Percentiles rank a stretch among this genome's conserved stretches.
Evolutionary conservation across 2,888 invertebrate genomes (phyloP).

Genomic region (Oligia latruncula): DNA sequence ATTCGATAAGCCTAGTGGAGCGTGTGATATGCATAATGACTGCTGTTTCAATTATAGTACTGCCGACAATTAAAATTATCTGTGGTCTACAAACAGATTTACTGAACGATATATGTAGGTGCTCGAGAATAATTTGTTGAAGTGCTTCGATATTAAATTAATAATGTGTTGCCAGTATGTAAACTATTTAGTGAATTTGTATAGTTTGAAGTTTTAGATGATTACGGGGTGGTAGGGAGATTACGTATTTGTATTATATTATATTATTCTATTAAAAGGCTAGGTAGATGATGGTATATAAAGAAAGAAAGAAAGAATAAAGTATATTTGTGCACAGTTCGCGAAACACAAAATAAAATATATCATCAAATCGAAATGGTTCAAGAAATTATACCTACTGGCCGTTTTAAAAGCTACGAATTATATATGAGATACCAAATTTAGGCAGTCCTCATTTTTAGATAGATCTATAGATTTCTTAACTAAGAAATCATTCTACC

Average conservation of each 20-base stretch:
- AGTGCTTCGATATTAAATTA: background rate
- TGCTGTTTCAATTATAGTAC: slow-evolving; percentile 34
- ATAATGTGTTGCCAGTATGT: too few species aligned
- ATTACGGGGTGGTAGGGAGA: background rate
- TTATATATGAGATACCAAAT: too few species aligned
- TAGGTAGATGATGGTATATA: too few species aligned
- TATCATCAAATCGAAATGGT: too few species aligned
- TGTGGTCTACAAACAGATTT: slow-evolving; percentile 24
- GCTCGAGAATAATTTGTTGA: slow-evolving; percentile 3
- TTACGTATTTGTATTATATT: background rate
- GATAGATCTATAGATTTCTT: too few species aligned
- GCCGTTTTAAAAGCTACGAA: too few species aligned
- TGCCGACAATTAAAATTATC: slow-evolving; percentile 24
- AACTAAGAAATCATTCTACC: background rate
- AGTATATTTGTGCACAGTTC: too few species aligned
- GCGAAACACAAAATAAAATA: too few species aligned
- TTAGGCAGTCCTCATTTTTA: background rate
- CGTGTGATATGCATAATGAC: slow-evolving; percentile 39
- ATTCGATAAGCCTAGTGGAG: slow-evolving; percentile 30
- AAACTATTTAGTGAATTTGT: background rate
- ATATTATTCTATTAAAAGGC: too few species aligned
- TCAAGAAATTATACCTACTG: too few species aligned
- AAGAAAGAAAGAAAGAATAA: too few species aligned
- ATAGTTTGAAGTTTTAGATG: background rate
- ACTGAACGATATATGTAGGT: background rate